These are phyloP conservation scores for Folsomia candida DNA, from an alignment of 2,888 invertebrate genomes.

Conservation along the genomic window DNA sequence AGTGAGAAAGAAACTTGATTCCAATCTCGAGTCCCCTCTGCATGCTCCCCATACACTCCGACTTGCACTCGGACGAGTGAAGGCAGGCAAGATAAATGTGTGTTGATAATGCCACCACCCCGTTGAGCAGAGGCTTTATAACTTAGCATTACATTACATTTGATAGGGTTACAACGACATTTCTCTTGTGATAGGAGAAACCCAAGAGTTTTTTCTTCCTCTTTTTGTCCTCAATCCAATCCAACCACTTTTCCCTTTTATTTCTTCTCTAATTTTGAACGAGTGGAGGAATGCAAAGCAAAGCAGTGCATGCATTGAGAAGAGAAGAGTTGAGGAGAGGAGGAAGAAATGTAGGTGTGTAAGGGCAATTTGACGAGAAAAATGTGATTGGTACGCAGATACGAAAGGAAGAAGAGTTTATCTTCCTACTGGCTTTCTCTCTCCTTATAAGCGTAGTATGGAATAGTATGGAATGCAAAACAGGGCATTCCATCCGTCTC, in stretches of 20 bases:
- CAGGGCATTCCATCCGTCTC: neutral
- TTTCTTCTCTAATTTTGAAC: neutral
- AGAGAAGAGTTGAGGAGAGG: too few relatives aligned
- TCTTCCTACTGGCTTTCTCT: neutral
- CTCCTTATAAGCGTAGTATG: too few relatives aligned
- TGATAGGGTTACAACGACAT: too few relatives aligned
- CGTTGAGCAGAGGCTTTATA: neutral
- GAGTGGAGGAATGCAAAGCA: neutral
- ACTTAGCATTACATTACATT: neutral
- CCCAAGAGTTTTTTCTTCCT: too few relatives aligned
- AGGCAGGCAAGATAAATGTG: slow-evolving; percentile 21
- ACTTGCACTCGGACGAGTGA: neutral
- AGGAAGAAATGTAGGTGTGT: neutral
- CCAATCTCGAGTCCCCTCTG: neutral
- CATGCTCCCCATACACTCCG: neutral
- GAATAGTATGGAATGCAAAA: too few relatives aligned
- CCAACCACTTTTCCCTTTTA: too few relatives aligned
- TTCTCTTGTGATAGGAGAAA: too few relatives aligned
- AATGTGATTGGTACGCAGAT: slow-evolving; percentile 25
- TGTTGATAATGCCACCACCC: slow-evolving; percentile 11
- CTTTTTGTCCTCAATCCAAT: too few relatives aligned
- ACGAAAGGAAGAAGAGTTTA: slow-evolving; percentile 1
- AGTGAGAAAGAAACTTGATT: slow-evolving; percentile 3
- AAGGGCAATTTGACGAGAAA: slow-evolving; percentile 29
- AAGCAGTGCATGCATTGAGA: too few relatives aligned